phyloP scores from a whole-genome alignment of 1,140 invertebrate species.

The Drosophila murphyi region DNA sequence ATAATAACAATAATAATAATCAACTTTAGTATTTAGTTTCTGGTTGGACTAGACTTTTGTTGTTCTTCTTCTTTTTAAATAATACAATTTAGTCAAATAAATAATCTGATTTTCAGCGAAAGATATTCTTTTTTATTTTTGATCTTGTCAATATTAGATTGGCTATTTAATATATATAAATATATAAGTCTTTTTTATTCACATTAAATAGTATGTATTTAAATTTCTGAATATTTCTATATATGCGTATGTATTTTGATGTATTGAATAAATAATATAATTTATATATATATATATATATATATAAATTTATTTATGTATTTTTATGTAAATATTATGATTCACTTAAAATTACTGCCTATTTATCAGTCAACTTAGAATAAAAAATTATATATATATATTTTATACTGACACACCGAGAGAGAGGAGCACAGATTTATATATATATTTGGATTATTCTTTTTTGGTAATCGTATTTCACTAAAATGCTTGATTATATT shows the following conservation, averaged over 20 bases:
- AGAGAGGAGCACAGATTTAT: background rate
- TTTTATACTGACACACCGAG: constrained; percentile 31
- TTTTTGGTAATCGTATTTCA: no score
- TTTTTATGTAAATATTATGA: constrained; percentile 25
- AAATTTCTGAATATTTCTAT: constrained; percentile 6
- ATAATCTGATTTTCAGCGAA: constrained; percentile 39
- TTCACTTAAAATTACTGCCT: constrained; percentile 55
- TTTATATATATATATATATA: constrained; percentile 5
- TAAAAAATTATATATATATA: constrained; percentile 1
- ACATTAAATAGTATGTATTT: constrained; percentile 62
- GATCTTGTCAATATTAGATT: constrained; percentile 53
- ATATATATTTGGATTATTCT: background rate
- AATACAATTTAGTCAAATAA: background rate
- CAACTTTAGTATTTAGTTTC: constrained; percentile 12
- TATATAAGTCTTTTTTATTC: constrained; percentile 77
- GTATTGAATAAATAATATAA: constrained; percentile 27
- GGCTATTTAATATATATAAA: constrained; percentile 42
- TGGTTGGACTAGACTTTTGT: constrained; percentile 23
- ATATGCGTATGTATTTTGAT: constrained; percentile 31
- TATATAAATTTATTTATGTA: constrained; percentile 13
- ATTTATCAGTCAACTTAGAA: constrained; percentile 70
- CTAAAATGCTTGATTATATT: no score
- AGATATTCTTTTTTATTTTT: constrained; percentile 13
- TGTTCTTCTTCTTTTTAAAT: no score
- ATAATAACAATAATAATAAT: constrained; percentile 3